These are phyloP conservation scores for Halcyon senegalensis DNA, from an alignment of 2,113 vertebrate species.

Conservation along the genomic window DNA sequence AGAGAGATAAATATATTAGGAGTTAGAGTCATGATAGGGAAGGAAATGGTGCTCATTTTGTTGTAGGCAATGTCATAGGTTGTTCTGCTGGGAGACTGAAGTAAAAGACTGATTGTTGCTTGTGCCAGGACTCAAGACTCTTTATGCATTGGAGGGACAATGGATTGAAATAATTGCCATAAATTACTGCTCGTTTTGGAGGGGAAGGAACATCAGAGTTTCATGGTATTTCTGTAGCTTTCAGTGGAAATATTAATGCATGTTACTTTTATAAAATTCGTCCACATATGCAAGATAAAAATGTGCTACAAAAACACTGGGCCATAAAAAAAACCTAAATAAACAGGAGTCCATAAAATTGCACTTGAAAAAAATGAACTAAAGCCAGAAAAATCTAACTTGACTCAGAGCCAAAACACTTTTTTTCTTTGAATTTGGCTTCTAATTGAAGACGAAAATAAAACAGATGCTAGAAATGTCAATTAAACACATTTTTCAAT, in stretches of 20 bases:
- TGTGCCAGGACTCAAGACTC: background rate
- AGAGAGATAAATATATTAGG: background rate
- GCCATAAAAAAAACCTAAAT: slow-evolving; percentile 13
- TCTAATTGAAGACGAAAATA: slow-evolving; percentile 53
- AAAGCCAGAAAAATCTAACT: slow-evolving; percentile 35
- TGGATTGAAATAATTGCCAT: background rate
- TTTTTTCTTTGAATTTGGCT: slow-evolving; percentile 34
- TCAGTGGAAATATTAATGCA: background rate
- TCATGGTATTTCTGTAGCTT: background rate
- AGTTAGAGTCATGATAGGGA: background rate
- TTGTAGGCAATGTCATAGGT: background rate
- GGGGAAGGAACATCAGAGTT: background rate
- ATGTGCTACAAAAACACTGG: background rate
- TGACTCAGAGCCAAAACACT: slow-evolving; percentile 40
- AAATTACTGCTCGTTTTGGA: background rate
- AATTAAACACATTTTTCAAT: slow-evolving; percentile 37
- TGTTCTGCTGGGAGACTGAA: background rate
- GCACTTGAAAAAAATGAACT: slow-evolving; percentile 20
- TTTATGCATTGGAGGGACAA: background rate
- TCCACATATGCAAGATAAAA: background rate
- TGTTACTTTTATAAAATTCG: background rate
- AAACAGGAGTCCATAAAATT: background rate
- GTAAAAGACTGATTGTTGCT: background rate
- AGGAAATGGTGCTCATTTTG: background rate
- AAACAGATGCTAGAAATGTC: slow-evolving; percentile 49